Percentiles rank a stretch among this genome's conserved stretches.
phyloP scores from a whole-genome alignment of 2,113 vertebrate species.

The Misgurnus mizolepis region DNA sequence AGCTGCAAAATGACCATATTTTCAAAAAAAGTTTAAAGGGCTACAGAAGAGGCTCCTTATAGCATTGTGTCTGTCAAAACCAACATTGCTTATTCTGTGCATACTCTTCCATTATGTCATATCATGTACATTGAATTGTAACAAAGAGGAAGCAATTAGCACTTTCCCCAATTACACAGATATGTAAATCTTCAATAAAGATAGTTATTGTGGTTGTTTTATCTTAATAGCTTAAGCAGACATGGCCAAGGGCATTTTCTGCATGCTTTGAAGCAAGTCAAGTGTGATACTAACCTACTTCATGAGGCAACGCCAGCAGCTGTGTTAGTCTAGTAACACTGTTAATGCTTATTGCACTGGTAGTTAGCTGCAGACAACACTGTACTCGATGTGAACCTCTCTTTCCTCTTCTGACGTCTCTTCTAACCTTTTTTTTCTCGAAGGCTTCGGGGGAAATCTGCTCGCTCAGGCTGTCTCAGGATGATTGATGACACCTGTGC shows the following conservation, averaged over 20 bases:
- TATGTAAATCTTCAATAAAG: constrained; percentile 27
- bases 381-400: constrained; percentile 24
- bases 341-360: constrained; percentile 18
- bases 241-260: constrained; percentile 8
- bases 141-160: constrained; percentile 30
- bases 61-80: constrained; percentile 1
- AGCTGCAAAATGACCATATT: too few species aligned
- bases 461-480: constrained; percentile 63
- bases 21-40: too few species aligned
- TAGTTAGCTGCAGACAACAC: constrained; percentile 26
- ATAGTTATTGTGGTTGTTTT: not conserved
- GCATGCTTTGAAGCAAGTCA: constrained; percentile 26
- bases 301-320: constrained; percentile 5
- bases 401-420: constrained; percentile 56
- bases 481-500: constrained; percentile 76
- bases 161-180: constrained; percentile 3
- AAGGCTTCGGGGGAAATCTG: constrained; percentile 66
- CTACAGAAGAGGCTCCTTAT: too few species aligned
- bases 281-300: constrained; percentile 26
- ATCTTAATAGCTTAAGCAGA: not conserved
- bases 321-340: constrained; percentile 9
- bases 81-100: constrained; percentile 1
- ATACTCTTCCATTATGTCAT: not conserved
- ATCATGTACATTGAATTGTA: not conserved
- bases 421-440: constrained; percentile 65